Evolutionary conservation across 1,140 invertebrate genomes (phyloP), one percentile per base, ranked within the genome.

Genomic region (Thaumatotibia leucotreta): DNA sequence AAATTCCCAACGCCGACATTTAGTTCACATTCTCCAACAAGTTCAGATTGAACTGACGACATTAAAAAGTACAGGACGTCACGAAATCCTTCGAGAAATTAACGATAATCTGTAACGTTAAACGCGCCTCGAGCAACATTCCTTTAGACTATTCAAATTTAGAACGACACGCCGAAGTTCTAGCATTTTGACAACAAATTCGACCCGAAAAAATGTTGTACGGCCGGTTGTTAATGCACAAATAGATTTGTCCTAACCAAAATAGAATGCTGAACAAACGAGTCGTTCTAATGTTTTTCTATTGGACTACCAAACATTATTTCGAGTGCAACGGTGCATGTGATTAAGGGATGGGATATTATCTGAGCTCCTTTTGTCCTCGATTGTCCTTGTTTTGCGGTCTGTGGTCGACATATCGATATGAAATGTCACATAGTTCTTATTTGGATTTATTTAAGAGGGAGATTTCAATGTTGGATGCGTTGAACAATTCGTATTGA

Each of bases 331-430:
- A 68, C 86, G 82, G 83, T 83, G 88, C 88, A 89, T 91, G 86
- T 89, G 86, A 91, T 91, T 91, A 88, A 85, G 82, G 86, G 84
- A 89, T 88, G 82, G 81, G 78, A 91, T 84, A 86, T 89, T 88
- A 89, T 89, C 77, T 88, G 80, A 74, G 79, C 68, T 69, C 79
- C 78, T 84, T 83, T 89, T 89, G 83, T 88, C 78, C 80, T 66
- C 80, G 66, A 76, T 75, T 87, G 85, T 87, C 81, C 84, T 88
- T 81, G 79, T 87, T 83, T 80, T 87, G 84, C 76, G 85, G 87
- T 88, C 81, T 88, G 83, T 80, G 86, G 86, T 84, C 70, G 69
- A 61, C 73, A 68, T 76, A 62, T 23, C 63, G 8, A 80, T 76
- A 74, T 66, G 75, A 31, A 39, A 24, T 54, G n/a, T 29, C 31